These are phyloP conservation scores for Leptatherina wallacei DNA, from an alignment of 2,797 vertebrate genomes.

Conservation along the genomic window DNA sequence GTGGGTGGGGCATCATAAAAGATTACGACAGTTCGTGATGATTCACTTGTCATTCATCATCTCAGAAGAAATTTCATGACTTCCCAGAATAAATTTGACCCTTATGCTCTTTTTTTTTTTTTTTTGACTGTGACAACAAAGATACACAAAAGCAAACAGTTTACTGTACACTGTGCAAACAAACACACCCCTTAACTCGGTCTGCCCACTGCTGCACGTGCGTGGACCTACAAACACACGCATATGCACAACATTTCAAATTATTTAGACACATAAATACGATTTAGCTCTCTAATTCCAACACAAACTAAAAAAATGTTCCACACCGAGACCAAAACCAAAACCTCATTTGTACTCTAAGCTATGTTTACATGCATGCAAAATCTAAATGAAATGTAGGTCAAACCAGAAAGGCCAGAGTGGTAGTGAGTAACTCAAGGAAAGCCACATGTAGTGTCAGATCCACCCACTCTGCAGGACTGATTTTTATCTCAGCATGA, in stretches of 20 bases:
- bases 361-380: conserved; percentile 47
- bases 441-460: conserved; percentile 13
- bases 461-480: conserved; percentile 20
- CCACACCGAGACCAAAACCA: conserved; percentile 31
- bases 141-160: neutral
- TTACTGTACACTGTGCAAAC: neutral
- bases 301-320: conserved; percentile 31
- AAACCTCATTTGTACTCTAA: conserved; percentile 34
- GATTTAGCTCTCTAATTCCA: conserved; percentile 34
- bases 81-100: neutral
- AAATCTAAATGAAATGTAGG: conserved; percentile 55
- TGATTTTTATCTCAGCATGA: conserved; percentile 38
- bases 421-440: conserved; percentile 24
- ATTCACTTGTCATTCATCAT: conserved; percentile 6
- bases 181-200: conserved; percentile 4
- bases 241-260: conserved; percentile 15
- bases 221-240: conserved; percentile 8
- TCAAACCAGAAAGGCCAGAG: conserved; percentile 48
- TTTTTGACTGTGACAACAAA: neutral
- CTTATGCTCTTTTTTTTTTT: neutral
- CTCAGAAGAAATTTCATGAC: neutral
- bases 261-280: conserved; percentile 29
- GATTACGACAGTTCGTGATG: neutral
- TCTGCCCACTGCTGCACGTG: neutral
- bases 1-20: neutral